phyloP scores from a whole-genome alignment of 2,113 vertebrate genomes.

The Echinops telfairi region DNA sequence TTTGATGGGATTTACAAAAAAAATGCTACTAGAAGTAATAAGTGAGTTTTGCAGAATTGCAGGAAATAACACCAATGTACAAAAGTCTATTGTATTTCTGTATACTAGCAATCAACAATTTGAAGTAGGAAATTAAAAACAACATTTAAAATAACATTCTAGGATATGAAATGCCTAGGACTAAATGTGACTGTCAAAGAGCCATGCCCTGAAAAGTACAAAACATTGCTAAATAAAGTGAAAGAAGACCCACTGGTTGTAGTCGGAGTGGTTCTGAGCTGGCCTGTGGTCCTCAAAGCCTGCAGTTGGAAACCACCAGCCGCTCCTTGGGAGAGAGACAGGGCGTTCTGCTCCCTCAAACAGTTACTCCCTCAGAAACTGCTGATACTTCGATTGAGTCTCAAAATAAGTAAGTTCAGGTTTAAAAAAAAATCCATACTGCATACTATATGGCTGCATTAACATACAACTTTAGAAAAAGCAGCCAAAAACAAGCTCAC shows the following conservation, averaged over 20 bases:
- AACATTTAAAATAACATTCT: neutral
- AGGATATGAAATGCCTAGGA: neutral
- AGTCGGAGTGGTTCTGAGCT: too few species aligned
- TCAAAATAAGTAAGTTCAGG: constrained; percentile 33
- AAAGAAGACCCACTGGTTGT: neutral
- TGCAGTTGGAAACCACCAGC: too few species aligned
- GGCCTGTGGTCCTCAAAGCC: too few species aligned
- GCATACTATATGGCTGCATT: neutral
- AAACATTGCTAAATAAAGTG: neutral
- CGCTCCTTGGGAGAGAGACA: too few species aligned
- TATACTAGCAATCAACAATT: neutral
- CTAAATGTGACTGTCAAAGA: neutral
- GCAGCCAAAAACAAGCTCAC: too few species aligned
- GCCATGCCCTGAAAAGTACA: neutral
- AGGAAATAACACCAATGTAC: neutral
- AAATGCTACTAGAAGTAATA: neutral
- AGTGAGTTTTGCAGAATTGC: neutral
- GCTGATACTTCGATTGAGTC: neutral
- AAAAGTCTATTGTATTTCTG: neutral
- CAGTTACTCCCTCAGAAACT: too few species aligned
- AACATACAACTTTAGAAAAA: constrained; percentile 18
- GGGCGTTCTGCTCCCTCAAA: too few species aligned
- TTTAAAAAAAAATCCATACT: neutral
- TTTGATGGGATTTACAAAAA: neutral
- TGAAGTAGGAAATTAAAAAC: neutral